phyloP scores from a whole-genome alignment of 2,888 invertebrate species.

The Andrena camellia region DNA sequence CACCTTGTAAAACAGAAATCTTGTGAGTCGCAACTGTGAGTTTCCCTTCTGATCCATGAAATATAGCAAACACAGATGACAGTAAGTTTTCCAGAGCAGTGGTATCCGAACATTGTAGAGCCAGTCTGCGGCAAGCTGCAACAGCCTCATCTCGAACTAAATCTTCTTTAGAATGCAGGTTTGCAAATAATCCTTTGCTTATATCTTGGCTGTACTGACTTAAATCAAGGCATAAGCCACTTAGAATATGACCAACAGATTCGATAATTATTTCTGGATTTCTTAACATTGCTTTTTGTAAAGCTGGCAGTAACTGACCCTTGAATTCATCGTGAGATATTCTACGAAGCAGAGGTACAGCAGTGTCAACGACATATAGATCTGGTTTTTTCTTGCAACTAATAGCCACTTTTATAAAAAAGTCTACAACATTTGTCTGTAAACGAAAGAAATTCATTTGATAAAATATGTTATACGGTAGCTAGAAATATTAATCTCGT shows the following conservation, averaged over 20 bases:
- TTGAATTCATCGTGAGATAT: conserved; percentile 90
- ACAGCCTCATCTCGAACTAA: conserved; percentile 91
- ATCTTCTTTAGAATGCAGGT: conserved; percentile 94
- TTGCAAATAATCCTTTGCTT: conserved; percentile 93
- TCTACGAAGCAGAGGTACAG: conserved; percentile 88
- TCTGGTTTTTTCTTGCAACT: conserved; percentile 92
- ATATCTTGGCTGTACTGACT: conserved; percentile 92
- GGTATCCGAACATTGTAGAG: conserved; percentile 90
- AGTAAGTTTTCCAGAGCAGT: conserved; percentile 90
- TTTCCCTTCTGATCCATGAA: conserved; percentile 96
- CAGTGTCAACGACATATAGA: conserved; percentile 89
- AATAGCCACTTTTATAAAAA: conserved; percentile 91
- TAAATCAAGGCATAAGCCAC: conserved; percentile 90
- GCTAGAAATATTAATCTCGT: neutral
- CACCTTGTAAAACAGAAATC: conserved; percentile 93
- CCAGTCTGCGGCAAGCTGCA: conserved; percentile 90
- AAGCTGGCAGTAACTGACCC: conserved; percentile 91
- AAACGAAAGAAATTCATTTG: conserved; percentile 26
- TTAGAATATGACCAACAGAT: conserved; percentile 92
- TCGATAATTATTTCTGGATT: conserved; percentile 96
- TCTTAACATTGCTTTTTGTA: conserved; percentile 96
- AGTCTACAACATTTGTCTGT: conserved; percentile 88
- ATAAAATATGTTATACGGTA: neutral
- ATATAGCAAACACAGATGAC: conserved; percentile 91
- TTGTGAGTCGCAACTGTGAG: conserved; percentile 95